These are phyloP conservation scores for Pocillopora meandrina DNA, from an alignment of 92 coral and sea anemone species.

Conservation along the genomic window DNA sequence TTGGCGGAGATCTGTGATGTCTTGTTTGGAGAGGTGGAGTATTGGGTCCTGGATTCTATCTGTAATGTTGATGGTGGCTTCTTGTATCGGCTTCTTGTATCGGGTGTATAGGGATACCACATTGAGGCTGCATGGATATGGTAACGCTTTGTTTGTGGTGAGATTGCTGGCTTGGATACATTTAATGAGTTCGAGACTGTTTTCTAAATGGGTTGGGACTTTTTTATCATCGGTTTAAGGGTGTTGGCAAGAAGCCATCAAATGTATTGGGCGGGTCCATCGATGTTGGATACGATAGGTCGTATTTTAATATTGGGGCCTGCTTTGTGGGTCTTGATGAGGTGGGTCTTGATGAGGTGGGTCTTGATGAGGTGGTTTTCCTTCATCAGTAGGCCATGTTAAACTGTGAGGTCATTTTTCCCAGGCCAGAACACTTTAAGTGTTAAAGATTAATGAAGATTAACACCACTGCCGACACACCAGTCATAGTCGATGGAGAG, in stretches of 20 bases:
- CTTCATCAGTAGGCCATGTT: constrained; percentile 51
- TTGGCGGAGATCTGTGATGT: neutral
- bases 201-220: neutral
- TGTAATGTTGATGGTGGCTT: neutral
- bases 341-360: constrained; percentile 48
- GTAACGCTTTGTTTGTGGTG: constrained; percentile 21
- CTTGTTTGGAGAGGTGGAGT: too few species aligned
- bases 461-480: too few species aligned
- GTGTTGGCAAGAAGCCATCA: neutral
- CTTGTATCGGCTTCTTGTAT: constrained; percentile 11
- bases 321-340: constrained; percentile 32
- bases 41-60: too few species aligned
- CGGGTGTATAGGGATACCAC: constrained; percentile 33
- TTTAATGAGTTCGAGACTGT: neutral
- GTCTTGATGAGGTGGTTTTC: constrained; percentile 53
- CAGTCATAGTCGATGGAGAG: too few species aligned
- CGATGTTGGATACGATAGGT: too few species aligned
- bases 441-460: too few species aligned
- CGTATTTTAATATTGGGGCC: too few species aligned
- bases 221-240: neutral
- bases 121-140: constrained; percentile 37
- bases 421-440: constrained; percentile 29
- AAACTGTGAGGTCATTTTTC: constrained; percentile 49
- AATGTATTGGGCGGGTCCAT: neutral
- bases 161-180: constrained; percentile 20